These are phyloP conservation scores for Ctenopoma multispine DNA, from an alignment of 2,797 vertebrate genomes.

Conservation along the genomic window DNA sequence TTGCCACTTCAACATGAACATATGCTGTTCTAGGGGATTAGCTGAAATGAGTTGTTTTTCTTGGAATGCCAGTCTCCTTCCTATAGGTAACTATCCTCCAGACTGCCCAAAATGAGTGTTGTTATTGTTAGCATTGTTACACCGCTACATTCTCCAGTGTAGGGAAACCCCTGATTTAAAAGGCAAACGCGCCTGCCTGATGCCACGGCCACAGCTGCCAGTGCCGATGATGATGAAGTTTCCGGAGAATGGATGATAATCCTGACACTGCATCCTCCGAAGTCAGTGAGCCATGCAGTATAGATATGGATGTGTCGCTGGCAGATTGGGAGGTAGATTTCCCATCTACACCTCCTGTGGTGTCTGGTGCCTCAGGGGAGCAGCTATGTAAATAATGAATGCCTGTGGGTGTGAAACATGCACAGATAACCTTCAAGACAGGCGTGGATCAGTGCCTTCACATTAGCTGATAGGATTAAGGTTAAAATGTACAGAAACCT, in stretches of 20 bases:
- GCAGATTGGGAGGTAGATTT: constrained; percentile 84
- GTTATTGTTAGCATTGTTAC: constrained; percentile 43
- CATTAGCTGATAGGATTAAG: constrained; percentile 87
- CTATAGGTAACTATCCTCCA: constrained; percentile 27
- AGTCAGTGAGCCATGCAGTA: constrained; percentile 81
- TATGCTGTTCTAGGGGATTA: constrained; percentile 14
- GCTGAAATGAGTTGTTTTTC: constrained; percentile 4
- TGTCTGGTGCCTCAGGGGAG: constrained; percentile 75
- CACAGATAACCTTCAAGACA: constrained; percentile 87
- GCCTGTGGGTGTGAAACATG: constrained; percentile 83
- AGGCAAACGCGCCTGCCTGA: constrained; percentile 64
- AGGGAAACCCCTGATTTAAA: constrained; percentile 80
- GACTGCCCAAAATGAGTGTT: constrained; percentile 44
- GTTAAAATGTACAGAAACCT: constrained; percentile 84
- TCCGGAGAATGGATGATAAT: constrained; percentile 79
- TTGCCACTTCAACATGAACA: constrained; percentile 3
- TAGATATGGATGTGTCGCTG: constrained; percentile 82
- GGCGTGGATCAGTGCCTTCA: constrained; percentile 83
- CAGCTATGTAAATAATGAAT: constrained; percentile 86
- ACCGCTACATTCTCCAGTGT: constrained; percentile 23
- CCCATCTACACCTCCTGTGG: constrained; percentile 81
- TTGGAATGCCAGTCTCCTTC: background rate
- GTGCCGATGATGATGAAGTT: constrained; percentile 80
- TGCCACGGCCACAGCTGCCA: constrained; percentile 63
- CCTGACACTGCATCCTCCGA: constrained; percentile 79